These are phyloP conservation scores for Astatotilapia flaviijosephi DNA, from an alignment of 2,113 vertebrate species.

Conservation along the genomic window DNA sequence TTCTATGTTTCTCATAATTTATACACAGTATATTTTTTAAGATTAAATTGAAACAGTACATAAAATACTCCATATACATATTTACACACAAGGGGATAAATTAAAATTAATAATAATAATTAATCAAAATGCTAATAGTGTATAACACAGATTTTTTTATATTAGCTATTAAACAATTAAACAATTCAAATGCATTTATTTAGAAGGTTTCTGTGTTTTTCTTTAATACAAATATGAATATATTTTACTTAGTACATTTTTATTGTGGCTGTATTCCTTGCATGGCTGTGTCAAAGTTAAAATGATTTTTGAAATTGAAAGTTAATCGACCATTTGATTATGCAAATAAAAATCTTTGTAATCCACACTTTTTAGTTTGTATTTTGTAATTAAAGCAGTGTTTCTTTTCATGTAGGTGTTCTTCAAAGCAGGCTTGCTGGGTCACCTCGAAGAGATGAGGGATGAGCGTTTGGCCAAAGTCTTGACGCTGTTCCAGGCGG, in stretches of 20 bases:
- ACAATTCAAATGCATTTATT: neutral
- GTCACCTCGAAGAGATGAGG: constrained; percentile 83
- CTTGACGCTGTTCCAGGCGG: constrained; percentile 84
- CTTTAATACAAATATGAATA: neutral
- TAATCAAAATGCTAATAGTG: neutral
- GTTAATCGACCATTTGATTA: neutral
- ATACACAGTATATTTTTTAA: neutral
- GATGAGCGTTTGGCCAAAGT: constrained; percentile 88
- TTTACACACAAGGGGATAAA: neutral
- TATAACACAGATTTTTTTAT: neutral
- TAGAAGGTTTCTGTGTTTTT: fast-evolving
- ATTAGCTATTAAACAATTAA: neutral
- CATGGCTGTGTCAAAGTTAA: neutral
- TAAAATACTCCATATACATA: neutral
- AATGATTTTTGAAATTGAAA: neutral
- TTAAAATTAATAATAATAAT: neutral
- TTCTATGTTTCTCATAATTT: neutral
- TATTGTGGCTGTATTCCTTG: neutral
- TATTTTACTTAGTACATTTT: neutral
- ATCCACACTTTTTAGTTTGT: neutral
- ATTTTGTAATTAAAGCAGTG: neutral
- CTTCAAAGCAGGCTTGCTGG: constrained; percentile 90
- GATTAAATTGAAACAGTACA: neutral
- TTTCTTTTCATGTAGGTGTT: constrained; percentile 77
- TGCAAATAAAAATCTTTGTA: neutral